Evolutionary conservation across 2,888 invertebrate species (phyloP), one percentile per base, ranked within the genome.

Genomic region (Nomada goodeniana): DNA sequence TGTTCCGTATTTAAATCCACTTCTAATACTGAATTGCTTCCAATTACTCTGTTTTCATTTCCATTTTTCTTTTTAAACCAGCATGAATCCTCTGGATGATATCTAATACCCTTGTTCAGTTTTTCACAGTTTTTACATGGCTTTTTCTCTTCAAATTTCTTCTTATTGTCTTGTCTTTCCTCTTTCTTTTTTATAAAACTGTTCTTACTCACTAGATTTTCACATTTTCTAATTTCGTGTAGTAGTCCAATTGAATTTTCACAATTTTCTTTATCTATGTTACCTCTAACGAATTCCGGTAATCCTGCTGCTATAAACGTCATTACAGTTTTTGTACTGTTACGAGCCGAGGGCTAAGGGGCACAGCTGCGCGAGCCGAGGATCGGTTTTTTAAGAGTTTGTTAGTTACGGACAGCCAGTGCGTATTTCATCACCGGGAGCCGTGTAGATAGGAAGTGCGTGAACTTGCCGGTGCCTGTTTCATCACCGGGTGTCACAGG

Each of bases 201-300:
- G 0, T 64, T 81, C 42, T 73, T 75, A 60, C 23, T 68, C 73
- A 84, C 76, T 63, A 85, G 11, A 77, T 60, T 69, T 79, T 86
- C 83, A 47, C 60, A 69, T 80, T 81, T 84, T 52, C 78, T 67
- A 29, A 86, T 52, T 72, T 85, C 81, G 18, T 72, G 26, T 13
- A 59, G 29, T 69, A 76, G 13, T 59, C 15, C 53, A 2, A 44
- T 53, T 69, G 64, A 53, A n/a, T 18, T 71, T 75, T 82, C 69
- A 65, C 59, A 76, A 23, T 85, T 78, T 68, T 84, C 83, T 76
- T 65, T 86, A 67, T 89, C 84, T 75, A 89, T 85, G 64, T 84
- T 89, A 68, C 88, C 79, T 71, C 78, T 85, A 42, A 89, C 53
- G 75, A 86, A 85, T 67, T 85, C 89, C 26, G 89, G 89, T 74